Evolutionary conservation across 2,797 vertebrate genomes (phyloP), one percentile per base, ranked within the genome.

Genomic region (Neosilurus mollespiculum): DNA sequence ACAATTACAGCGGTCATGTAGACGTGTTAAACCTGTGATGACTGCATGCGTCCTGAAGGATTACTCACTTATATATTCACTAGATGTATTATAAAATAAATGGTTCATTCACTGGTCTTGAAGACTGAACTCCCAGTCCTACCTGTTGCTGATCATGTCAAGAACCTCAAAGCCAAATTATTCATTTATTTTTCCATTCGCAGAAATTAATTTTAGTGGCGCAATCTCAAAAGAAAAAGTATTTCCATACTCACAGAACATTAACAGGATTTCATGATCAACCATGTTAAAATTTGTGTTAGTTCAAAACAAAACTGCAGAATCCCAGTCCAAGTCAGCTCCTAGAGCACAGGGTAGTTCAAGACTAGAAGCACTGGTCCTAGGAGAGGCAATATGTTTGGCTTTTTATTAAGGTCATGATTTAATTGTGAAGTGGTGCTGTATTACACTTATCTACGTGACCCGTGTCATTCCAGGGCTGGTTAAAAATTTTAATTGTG

Each of bases 131-230:
- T 53, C 9, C 5, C 16, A 79, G 43, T 43, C 77, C 77, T 66
- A 79, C 77, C 77, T 79, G 77, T 26, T 79, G 49, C 62, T 79
- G 61, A 66, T 66, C 9, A 54, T 14, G 43, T 53, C 24, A 66
- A 53, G 49, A 5, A 51, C 15, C 37, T 78, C 15, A 54, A 18
- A 53, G 16, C 20, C 2, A 43, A 75, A n/a, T 12, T 34, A 12
- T 4, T 15, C 2, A 16, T 5, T 30, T 15, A 2, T 53, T 20
- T 16, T 10, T 4, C 34, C 6, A 53, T 26, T 18, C 4, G 16
- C 49, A 49, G 20, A 12, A 58, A 43, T 37, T 77, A 15, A 61
- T 49, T 62, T 77, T 43, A 49, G 34, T 43, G 7, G 12, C 22
- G 37, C 37, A 4, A 43, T 43, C 54, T n/a, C 20, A 4, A 61